A percentile compares a stretch with the other conserved stretches of the same genome.
phyloP scores from a whole-genome alignment of 2,888 invertebrate species.

The Drosophila phalerata region DNA sequence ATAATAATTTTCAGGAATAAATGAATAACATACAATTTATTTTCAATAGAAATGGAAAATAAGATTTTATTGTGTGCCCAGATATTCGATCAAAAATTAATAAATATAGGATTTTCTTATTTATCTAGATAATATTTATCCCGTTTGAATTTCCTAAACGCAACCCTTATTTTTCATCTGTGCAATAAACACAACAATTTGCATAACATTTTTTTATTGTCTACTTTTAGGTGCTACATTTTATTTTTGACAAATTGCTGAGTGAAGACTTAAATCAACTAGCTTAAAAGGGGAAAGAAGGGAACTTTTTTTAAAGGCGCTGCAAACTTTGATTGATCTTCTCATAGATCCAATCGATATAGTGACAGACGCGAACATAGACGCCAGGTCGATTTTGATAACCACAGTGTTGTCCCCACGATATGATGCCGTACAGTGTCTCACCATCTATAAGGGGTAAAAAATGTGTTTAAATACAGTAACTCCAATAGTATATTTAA shows the following conservation, averaged over 20 bases:
- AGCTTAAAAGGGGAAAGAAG: neutral
- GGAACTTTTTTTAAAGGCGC: slow-evolving; percentile 18
- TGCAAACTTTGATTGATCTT: slow-evolving; percentile 85
- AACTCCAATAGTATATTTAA: neutral
- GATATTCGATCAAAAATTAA: no score
- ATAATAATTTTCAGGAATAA: no score
- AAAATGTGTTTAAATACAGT: neutral
- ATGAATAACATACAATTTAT: no score
- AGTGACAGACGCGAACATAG: slow-evolving; percentile 89
- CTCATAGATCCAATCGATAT: slow-evolving; percentile 89
- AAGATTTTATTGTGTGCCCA: no score
- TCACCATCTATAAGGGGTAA: slow-evolving; percentile 87
- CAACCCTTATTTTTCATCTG: no score
- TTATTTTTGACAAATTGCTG: neutral
- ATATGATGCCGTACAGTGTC: slow-evolving; percentile 90
- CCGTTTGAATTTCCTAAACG: no score
- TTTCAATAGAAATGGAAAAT: no score
- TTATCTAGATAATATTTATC: no score
- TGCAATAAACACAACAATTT: neutral
- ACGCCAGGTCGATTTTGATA: slow-evolving; percentile 91
- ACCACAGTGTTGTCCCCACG: slow-evolving; percentile 92
- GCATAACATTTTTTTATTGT: slow-evolving; percentile 2
- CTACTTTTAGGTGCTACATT: slow-evolving; percentile 28
- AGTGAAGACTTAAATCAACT: neutral
- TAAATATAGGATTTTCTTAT: no score